Evolutionary conservation across 2,797 vertebrate genomes (phyloP).

Genomic region (Bryconaethiops microstoma): DNA sequence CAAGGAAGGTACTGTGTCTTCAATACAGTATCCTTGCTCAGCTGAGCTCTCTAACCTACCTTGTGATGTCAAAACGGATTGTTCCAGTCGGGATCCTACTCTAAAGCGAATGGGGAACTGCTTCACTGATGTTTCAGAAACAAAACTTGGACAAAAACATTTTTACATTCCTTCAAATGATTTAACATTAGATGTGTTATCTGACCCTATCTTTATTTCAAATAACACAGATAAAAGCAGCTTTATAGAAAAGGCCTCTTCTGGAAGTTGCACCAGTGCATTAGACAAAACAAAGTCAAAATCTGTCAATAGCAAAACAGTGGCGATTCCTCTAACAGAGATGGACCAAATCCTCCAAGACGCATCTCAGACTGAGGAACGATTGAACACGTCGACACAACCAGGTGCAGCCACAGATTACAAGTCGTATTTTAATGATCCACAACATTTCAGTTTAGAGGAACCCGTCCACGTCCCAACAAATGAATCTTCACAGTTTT

Average conservation of each 20-base stretch:
- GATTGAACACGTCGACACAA: background rate
- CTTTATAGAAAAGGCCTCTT: no score
- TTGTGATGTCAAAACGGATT: background rate
- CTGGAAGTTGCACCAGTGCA: no score
- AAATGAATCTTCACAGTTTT: background rate
- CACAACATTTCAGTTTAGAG: background rate
- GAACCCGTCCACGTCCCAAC: background rate
- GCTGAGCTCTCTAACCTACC: background rate
- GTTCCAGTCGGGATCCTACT: background rate
- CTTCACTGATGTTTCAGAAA: background rate
- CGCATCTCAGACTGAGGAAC: background rate
- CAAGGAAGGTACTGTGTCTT: background rate
- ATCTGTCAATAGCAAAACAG: background rate
- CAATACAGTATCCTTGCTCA: background rate
- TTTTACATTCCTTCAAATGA: background rate
- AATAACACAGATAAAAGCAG: background rate
- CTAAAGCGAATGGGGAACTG: background rate
- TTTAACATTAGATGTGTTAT: background rate
- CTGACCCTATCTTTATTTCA: background rate
- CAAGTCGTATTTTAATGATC: background rate
- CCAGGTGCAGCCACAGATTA: background rate
- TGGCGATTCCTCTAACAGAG: background rate
- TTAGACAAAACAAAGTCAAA: background rate
- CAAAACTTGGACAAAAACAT: background rate
- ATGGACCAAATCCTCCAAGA: background rate